Percentiles rank a stretch among this genome's conserved stretches.
Conservation (phyloP, 2,797 vertebrate species). For the Falco naumanni region DNA sequence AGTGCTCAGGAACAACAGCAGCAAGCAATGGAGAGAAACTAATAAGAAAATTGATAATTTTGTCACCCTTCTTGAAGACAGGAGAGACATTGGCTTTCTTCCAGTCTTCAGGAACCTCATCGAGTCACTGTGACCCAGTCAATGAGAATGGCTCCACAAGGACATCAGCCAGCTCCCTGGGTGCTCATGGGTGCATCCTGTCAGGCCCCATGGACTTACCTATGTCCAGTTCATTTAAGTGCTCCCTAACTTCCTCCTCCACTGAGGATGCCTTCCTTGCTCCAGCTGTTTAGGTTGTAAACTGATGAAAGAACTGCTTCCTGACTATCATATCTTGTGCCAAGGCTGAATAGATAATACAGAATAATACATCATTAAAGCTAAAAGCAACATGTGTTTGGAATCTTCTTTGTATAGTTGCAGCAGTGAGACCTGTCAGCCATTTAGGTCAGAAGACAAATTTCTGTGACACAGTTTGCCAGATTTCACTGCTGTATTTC, state of each 20-base stretch:
- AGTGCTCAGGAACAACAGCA: not conserved
- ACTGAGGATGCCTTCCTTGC: not conserved
- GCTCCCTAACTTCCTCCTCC: not conserved
- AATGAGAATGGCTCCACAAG: not conserved
- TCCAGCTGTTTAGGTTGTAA: not conserved
- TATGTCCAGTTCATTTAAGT: not conserved
- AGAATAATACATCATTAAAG: not conserved
- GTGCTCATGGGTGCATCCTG: not conserved
- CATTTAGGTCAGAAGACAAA: not conserved
- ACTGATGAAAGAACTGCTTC: not conserved
- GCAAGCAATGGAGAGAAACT: not conserved
- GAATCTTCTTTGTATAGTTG: not conserved
- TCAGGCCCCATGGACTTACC: accelerated
- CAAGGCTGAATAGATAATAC: not conserved
- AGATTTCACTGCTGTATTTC: not conserved
- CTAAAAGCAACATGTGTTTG: not conserved
- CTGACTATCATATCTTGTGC: not conserved
- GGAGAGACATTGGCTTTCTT: not conserved
- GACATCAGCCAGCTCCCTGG: not conserved
- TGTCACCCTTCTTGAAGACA: not conserved
- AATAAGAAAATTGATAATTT: not conserved
- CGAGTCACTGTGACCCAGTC: not conserved
- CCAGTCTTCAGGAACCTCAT: not conserved
- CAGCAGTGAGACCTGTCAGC: not conserved
- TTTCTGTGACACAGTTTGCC: not conserved